Evolutionary conservation across 2,113 vertebrate species (phyloP).

Genomic region (Sphaerodactylus townsendi): DNA sequence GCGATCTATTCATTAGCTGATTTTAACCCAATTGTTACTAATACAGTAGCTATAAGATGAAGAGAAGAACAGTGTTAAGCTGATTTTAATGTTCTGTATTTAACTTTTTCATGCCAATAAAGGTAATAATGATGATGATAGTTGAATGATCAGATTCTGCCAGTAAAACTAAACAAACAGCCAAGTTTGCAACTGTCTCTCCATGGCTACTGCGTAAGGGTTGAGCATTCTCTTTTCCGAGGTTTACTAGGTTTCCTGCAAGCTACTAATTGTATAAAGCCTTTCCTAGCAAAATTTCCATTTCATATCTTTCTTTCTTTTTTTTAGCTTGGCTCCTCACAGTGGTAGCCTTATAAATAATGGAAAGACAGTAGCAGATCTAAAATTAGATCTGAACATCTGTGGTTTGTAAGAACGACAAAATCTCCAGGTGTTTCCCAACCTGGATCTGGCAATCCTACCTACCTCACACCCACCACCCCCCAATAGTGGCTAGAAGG

Average conservation of each 20-base stretch:
- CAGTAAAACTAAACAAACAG: neutral
- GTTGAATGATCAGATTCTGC: neutral
- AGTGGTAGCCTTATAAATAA: slow-evolving; percentile 50
- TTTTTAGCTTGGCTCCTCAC: slow-evolving; percentile 35
- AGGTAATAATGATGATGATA: no score
- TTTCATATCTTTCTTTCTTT: slow-evolving; percentile 24
- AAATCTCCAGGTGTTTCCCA: no score
- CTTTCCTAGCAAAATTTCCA: slow-evolving; percentile 25
- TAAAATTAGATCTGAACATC: slow-evolving; percentile 45
- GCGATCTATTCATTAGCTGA: no score
- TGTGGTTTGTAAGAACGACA: slow-evolving; percentile 11
- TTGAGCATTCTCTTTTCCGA: slow-evolving; percentile 13
- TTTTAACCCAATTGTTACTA: no score
- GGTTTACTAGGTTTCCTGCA: slow-evolving; percentile 21
- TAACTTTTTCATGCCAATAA: no score
- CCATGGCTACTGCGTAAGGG: slow-evolving; percentile 34
- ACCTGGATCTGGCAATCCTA: no score
- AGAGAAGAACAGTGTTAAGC: no score
- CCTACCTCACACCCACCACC: no score
- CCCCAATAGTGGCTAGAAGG: no score
- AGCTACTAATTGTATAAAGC: slow-evolving; percentile 24
- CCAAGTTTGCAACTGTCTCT: slow-evolving; percentile 49
- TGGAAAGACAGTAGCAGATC: neutral
- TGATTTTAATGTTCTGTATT: no score
- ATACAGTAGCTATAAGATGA: no score